Evolutionary conservation across 2,888 invertebrate species (phyloP).

Genomic region (Heliconius hortense): DNA sequence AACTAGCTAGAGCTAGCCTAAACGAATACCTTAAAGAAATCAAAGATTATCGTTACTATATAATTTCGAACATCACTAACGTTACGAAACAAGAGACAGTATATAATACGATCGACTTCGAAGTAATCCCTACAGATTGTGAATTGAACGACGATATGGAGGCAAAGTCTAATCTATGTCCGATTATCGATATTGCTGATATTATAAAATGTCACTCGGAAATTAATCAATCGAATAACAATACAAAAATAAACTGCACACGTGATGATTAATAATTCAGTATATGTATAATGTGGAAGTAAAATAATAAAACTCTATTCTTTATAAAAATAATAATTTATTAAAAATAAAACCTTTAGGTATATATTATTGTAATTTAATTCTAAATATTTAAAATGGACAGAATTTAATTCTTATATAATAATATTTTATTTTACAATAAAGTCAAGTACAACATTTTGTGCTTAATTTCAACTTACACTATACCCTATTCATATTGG

Average conservation of each 20-base stretch:
- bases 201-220: constrained; percentile 9
- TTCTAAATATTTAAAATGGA: background rate
- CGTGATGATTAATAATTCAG: background rate
- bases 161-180: background rate
- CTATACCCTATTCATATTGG: too few species aligned
- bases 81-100: background rate
- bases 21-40: background rate
- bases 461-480: background rate
- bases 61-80: background rate
- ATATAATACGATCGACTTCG: constrained; percentile 4
- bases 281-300: background rate
- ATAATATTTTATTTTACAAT: background rate
- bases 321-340: constrained; percentile 9
- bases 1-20: background rate
- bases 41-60: background rate
- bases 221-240: constrained; percentile 11
- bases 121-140: background rate
- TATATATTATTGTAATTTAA: background rate
- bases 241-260: background rate
- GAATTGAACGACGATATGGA: background rate
- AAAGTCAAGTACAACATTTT: background rate
- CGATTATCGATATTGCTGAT: background rate
- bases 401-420: background rate
- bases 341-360: background rate
- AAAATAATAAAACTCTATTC: background rate